Percentiles rank a stretch among this genome's conserved stretches.
phyloP scores from a whole-genome alignment of 2,797 vertebrate species.

The Tolypeutes matacus region DNA sequence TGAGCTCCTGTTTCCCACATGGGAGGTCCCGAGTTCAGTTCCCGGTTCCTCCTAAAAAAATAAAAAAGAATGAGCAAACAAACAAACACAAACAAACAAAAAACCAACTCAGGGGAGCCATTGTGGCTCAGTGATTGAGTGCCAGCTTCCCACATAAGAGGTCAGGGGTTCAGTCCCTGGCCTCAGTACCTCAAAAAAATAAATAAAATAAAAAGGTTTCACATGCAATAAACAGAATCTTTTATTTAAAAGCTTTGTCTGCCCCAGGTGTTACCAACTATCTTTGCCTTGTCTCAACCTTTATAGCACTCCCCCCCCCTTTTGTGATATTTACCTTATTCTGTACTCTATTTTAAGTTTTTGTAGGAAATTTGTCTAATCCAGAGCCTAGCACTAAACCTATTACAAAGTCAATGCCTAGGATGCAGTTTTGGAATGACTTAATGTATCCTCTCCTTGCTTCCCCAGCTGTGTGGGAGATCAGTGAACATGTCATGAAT shows the following conservation, averaged over 20 bases:
- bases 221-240: background rate
- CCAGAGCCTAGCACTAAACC: background rate
- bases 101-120: no score
- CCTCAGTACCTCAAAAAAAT: no score
- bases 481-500: background rate
- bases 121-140: no score
- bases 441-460: background rate
- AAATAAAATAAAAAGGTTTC: constrained; percentile 2
- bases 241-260: background rate
- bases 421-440: background rate
- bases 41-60: no score
- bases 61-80: no score
- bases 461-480: background rate
- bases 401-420: background rate
- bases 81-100: no score
- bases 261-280: background rate
- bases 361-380: background rate
- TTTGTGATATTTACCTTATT: background rate
- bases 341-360: background rate
- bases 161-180: no score
- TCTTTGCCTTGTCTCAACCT: background rate
- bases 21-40: no score
- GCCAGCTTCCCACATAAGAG: no score
- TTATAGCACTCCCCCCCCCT: background rate
- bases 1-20: no score